A percentile compares a stretch with the other conserved stretches of the same genome.
phyloP scores from a whole-genome alignment of 2,113 vertebrate genomes.

The Salvelinus sp. region DNA sequence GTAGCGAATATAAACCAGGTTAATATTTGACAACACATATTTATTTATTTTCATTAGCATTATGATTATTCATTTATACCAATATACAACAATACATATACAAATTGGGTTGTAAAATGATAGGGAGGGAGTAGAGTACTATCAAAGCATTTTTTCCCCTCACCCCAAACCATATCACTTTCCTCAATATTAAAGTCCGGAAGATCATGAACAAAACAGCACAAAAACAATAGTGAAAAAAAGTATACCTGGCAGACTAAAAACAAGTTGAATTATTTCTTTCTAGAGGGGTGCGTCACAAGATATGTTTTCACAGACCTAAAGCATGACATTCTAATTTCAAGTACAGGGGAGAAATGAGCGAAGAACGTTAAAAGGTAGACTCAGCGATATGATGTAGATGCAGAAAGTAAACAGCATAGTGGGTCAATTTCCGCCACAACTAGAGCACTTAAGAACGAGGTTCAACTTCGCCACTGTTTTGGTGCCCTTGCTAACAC shows the following conservation, averaged over 20 bases:
- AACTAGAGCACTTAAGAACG: too few relatives aligned
- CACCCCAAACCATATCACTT: constrained; percentile 34
- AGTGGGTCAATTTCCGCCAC: too few relatives aligned
- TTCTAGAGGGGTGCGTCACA: constrained; percentile 7
- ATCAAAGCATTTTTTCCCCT: constrained; percentile 19
- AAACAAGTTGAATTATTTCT: constrained; percentile 28
- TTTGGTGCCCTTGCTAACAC: too few relatives aligned
- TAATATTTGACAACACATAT: constrained; percentile 55
- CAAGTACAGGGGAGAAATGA: constrained; percentile 7
- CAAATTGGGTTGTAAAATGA: constrained; percentile 29
- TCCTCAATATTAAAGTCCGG: constrained; percentile 38
- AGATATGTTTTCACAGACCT: constrained; percentile 46
- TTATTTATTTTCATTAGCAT: constrained; percentile 46
- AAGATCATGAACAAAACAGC: constrained; percentile 46
- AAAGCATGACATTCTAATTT: constrained; percentile 36
- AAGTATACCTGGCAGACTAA: constrained; percentile 44
- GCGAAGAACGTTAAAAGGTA: background rate
- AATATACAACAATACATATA: constrained; percentile 59
- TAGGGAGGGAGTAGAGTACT: constrained; percentile 39
- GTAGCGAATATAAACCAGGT: constrained; percentile 32
- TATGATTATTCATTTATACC: constrained; percentile 64
- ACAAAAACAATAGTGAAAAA: constrained; percentile 28
- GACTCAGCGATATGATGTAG: too few relatives aligned
- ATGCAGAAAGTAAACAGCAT: too few relatives aligned
- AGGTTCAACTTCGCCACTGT: too few relatives aligned